Evolutionary conservation across 2,797 vertebrate species (phyloP), one percentile per base, ranked within the genome.

Genomic region (Gymnopithys bicolor): DNA sequence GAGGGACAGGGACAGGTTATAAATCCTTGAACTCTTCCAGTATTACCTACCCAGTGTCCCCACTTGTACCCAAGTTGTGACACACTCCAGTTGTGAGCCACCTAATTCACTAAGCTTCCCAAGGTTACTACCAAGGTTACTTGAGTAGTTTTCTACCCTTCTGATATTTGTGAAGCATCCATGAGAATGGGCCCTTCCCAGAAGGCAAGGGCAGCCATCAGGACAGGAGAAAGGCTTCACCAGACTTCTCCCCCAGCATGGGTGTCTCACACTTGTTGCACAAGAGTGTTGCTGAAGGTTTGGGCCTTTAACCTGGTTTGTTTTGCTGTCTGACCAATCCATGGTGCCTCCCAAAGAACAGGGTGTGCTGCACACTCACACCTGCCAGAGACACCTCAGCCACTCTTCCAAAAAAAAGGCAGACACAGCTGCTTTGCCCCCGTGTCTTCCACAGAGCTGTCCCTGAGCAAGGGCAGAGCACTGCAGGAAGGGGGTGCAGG

Each of bases 241-340:
- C 13, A 25, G 39, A 19, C 27, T 9, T 6, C 37, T 55, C 8
- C 59, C 59, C 9, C 28, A 27, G 35, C 0, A 0, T 9, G 58
- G 33, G 23, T 23, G 43, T 77, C 83, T 63, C 76, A 11, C 35
- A 13, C 25, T 19, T n/a, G 11, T 10, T 82, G 59, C 70, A 62
- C 52, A 43, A 7, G 53, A 17, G 43, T 5, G 15, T 11, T 28
- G 46, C 25, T 55, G 77, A 39, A 49, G 23, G 55, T 4, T 9
- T 10, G 35, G 33, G 45, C 49, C n/a, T n/a, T 46, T 10, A 59
- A 33, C 75, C 39, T 1, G 1, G 6, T 6, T 13, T 3, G 27
- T 7, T 67, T 35, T 30, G 67, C 24, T 62, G 39, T 24, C 43
- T 14, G 32, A 12, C 45, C 49, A 0, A 0, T 18, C 39, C 30